phyloP scores from a whole-genome alignment of 2,797 vertebrate genomes.

The Microctenopoma stevenorrisi region DNA sequence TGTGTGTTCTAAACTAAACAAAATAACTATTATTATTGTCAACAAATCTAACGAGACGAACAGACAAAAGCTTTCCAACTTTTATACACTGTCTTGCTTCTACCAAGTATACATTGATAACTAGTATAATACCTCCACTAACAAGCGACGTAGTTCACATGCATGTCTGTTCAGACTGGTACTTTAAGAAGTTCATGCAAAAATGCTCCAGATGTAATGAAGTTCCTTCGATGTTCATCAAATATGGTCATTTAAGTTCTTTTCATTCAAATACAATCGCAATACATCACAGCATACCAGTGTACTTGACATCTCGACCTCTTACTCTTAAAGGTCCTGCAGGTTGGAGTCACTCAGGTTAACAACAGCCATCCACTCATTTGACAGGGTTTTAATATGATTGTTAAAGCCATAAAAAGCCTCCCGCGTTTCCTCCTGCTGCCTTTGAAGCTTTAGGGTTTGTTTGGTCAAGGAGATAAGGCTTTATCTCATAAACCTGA shows the following conservation, averaged over 20 bases:
- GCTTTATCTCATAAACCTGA: slow-evolving; percentile 70
- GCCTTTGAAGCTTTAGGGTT: slow-evolving; percentile 75
- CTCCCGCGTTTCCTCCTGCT: slow-evolving; percentile 44
- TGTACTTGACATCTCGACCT: fast-evolving
- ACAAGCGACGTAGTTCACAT: no score
- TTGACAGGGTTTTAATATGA: slow-evolving; percentile 34
- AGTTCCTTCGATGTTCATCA: no score
- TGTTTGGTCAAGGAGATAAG: slow-evolving; percentile 83
- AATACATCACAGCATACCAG: slow-evolving; percentile 1
- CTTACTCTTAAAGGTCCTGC: slow-evolving; percentile 13
- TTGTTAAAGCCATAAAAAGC: slow-evolving; percentile 33
- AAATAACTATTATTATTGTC: neutral
- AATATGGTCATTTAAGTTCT: neutral
- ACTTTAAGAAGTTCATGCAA: no score
- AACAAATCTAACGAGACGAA: neutral
- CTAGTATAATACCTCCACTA: no score
- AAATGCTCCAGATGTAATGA: no score
- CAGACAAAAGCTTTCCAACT: neutral
- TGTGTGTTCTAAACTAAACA: neutral
- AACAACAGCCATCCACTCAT: slow-evolving; percentile 37
- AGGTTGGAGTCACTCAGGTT: slow-evolving; percentile 39
- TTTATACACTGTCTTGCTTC: neutral
- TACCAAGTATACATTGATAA: neutral
- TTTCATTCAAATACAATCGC: neutral
- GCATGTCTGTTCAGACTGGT: no score